Base-by-base conservation (phyloP, 2,888 invertebrate species). In the Strigamia transsilvanica region DNA sequence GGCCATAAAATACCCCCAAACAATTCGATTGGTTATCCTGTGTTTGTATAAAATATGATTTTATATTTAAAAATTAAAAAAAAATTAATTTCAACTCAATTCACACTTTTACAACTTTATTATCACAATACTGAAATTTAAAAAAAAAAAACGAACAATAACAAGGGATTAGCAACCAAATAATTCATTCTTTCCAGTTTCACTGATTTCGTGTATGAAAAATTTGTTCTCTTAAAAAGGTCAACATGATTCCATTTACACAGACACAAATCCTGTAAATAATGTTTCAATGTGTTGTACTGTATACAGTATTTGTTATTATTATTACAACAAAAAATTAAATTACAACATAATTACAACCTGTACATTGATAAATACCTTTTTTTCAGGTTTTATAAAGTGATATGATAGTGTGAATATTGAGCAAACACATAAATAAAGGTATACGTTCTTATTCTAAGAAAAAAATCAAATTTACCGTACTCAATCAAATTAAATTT, bases 301-400 rank as follows among this genome's bases (percentile, higher is more conserved):
- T 61, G 61, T 61, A 61, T 18, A 61, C 10, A 23, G 2, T 61
- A 61, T 61, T 61, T 12, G 15, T 38, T 38, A 38, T 38, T 38
- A 34, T 34, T 34, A 46, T 46, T 46, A 46, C 12, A 4, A n/a
- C n/a, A 46, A 46, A 46, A 61, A 61, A 61, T 61, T 61, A 61
- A 61, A 23, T 61, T 61, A 61, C 61, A 61, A 61, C 61, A 61
- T 61, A 61, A 61, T 61, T 61, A 61, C 61, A 61, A 7, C 23
- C 23, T 61, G 61, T 61, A 61, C 61, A 61, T n/a, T 61, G 61
- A 61, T 10, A 18, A 21, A 23, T 61, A 61, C 61, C 61, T 61
- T 61, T 21, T 18, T 10, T 18, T 10, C 13, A 61, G 61, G 21
- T 61, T 23, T 61, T 18, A 61, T 12, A 56, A n/a, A 61, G 61